Base-by-base conservation (phyloP, 1,140 invertebrate species). In the Pygmarrhopalites habei region DNA sequence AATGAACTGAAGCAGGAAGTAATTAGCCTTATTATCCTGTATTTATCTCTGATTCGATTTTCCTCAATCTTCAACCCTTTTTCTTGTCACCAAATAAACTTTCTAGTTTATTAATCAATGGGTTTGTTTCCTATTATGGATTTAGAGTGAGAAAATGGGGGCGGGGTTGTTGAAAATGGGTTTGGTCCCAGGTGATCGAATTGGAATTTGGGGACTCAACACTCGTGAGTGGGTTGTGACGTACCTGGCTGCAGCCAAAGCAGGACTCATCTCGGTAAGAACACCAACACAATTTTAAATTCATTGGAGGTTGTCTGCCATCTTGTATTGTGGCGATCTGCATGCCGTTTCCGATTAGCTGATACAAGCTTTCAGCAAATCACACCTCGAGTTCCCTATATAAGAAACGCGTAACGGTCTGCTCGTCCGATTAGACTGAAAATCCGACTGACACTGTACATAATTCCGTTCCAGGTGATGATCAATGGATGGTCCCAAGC, bases 201-300 rank as follows among this genome's bases (percentile, higher is more conserved):
- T 99, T 2, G 94, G 88, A 0, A 79, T 98, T 17, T 96, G 90
- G 88, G 84, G 86, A 0, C 91, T 92, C 0, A 98, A 97, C 76
- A 80, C 81, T 26, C 72, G 84, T 4, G 85, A 90, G 71, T 98
- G 93, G 92, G 79, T 88, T 2, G 71, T 95, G 0, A 79, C 84
- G 0, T 81, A 87, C 70, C 79, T 90, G 66, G 93, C 86, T 0
- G 85, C 87, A 3, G 83, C 86, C 0, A 84, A 91, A 67, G 84
- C 85, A 12, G 95, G 95, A 0, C 75, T 94, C 0, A 82, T 94
- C 62, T 75, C 87, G 61, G 93, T 91, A 78, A 79, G 77, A 39
- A 10, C 17, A 39, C 17, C 7, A 39, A 17, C 35, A 39, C 17
- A 39, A 10, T 39, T 10, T 17, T 39, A 39, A 10, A 7, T 39